Evolutionary conservation across 2,113 vertebrate genomes (phyloP), one percentile per base, ranked within the genome.

Genomic region (Typhlomys cinereus): DNA sequence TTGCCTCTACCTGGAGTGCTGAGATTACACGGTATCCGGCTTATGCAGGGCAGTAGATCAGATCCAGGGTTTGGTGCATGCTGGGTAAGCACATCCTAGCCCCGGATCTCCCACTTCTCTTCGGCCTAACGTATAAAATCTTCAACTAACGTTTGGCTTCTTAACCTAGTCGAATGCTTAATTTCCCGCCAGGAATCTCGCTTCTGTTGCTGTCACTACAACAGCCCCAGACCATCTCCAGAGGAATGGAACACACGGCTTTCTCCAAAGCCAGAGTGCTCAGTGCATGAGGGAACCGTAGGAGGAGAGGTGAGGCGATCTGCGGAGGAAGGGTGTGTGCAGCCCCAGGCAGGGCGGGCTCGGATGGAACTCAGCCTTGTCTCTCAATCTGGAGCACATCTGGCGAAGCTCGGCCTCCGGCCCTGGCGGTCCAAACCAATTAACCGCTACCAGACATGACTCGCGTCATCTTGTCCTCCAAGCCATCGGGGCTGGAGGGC

Each of bases 401-500:
- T 96, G 95, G 46, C 13, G 34, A 75, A 62, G 29, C 52, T 67
- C 12, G n/a, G 12, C 79, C 95, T 97, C 57, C 59, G 57, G 61
- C 4, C 31, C 75, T 70, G 81, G 78, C 25, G 93, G 88, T 80
- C 84, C 57, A 92, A 96, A 73, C 27, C 81, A 94, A 97, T 97
- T 73, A 97, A 62, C 87, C 85, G 86, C 50, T 66, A 94, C 71
- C 0, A 7, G 93, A 39, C 85, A 41, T 0, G 75, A 82, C 41
- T 96, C 92, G n/a, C 1, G 0, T 96, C 95, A 89, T 96, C 93
- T 80, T 81, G 44, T 96, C 95, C 91, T 57, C 54, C 93, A 96
- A 96, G 44, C 82, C 94, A 61, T 15, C 46, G 73, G 69, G 84
- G 95, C 89, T 89, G 94, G 88, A 95, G 88, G 97, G 94, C 57